phyloP scores from a whole-genome alignment of 2,888 invertebrate genomes.

The Papilio elwesi region DNA sequence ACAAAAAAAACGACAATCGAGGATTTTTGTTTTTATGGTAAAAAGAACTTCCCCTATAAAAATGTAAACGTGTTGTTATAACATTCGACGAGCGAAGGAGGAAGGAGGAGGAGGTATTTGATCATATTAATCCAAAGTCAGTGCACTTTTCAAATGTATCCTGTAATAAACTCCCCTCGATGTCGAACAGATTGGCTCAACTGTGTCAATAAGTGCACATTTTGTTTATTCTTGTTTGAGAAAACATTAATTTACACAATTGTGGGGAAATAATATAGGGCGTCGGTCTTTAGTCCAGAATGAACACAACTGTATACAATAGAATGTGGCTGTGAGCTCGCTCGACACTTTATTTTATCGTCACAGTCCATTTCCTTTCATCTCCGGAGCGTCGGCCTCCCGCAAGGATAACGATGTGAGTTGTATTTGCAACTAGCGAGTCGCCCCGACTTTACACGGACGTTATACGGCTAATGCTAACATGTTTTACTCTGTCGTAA shows the following conservation, averaged over 20 bases:
- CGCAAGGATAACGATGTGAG: constrained; percentile 10
- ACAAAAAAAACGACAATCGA: too few species aligned
- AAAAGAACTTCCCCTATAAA: too few species aligned
- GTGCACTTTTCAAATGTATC: not conserved
- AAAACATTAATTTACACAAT: not conserved
- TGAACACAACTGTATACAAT: not conserved
- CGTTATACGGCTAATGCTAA: not conserved
- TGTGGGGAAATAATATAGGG: not conserved
- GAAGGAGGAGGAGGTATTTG: too few species aligned
- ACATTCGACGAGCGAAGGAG: too few species aligned
- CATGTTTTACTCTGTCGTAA: not conserved
- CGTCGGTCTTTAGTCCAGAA: not conserved
- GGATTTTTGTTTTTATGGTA: too few species aligned
- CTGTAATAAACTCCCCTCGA: not conserved
- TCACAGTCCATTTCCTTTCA: constrained; percentile 1
- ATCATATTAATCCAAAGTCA: not conserved
- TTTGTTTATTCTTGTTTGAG: not conserved
- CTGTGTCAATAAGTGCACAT: not conserved
- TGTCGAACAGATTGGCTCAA: not conserved
- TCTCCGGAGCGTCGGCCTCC: not conserved
- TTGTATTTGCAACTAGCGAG: not conserved
- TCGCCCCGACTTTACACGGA: not conserved
- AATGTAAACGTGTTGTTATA: too few species aligned
- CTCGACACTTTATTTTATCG: not conserved
- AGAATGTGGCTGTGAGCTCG: not conserved